Evolutionary conservation across 2,113 vertebrate species (phyloP).

Genomic region (Dipodomys merriami): DNA sequence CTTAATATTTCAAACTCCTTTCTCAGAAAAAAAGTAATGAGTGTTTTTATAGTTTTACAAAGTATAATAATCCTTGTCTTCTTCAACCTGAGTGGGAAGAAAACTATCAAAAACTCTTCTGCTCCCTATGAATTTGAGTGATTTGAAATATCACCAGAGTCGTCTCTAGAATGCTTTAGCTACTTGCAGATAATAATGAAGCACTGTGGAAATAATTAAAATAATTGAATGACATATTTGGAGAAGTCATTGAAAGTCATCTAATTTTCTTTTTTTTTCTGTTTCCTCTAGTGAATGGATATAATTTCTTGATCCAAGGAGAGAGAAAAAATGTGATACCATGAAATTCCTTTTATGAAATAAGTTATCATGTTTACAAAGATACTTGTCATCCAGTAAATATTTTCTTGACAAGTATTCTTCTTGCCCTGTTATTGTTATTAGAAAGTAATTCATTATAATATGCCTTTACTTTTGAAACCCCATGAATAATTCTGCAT

Average conservation of each 20-base stretch:
- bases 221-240: conserved; percentile 38
- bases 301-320: conserved; percentile 26
- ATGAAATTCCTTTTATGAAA: conserved; percentile 44
- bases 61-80: conserved; percentile 30
- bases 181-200: conserved; percentile 35
- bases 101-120: neutral
- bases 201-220: conserved; percentile 42
- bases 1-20: neutral
- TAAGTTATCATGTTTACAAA: conserved; percentile 17
- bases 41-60: conserved; percentile 21
- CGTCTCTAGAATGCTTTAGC: conserved; percentile 16
- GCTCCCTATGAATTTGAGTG: conserved; percentile 30
- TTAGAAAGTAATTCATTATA: conserved; percentile 51
- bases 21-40: neutral
- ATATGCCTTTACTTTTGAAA: neutral
- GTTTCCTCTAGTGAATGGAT: neutral
- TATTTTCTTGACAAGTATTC: neutral
- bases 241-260: conserved; percentile 37
- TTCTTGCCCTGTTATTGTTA: conserved; percentile 59
- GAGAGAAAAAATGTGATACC: neutral
- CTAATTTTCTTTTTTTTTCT: conserved; percentile 25
- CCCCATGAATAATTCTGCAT: conserved; percentile 48
- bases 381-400: neutral
- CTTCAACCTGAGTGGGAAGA: conserved; percentile 19
- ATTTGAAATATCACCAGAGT: conserved; percentile 39